Evolutionary conservation across 1,140 invertebrate genomes (phyloP).

Genomic region (Heliconius melpomene): DNA sequence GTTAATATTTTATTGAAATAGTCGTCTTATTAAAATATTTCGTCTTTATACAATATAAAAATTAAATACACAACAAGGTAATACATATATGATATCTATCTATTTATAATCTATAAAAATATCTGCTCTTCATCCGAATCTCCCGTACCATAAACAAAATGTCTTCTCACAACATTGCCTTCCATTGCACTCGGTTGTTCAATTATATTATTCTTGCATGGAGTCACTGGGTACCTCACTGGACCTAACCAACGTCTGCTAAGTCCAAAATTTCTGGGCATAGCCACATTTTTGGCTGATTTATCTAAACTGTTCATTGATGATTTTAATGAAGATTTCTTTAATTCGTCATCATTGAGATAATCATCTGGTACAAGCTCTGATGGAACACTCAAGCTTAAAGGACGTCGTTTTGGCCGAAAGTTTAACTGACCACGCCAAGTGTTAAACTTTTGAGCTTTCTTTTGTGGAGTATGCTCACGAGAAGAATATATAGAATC

Average conservation of each 20-base stretch:
- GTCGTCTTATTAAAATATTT: not conserved
- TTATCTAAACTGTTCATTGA: constrained; percentile 70
- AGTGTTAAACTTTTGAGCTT: constrained; percentile 63
- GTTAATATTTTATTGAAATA: not conserved
- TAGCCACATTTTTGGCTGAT: constrained; percentile 69
- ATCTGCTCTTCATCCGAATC: constrained; percentile 80
- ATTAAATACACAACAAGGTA: not conserved
- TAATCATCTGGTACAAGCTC: constrained; percentile 69
- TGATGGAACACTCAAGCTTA: constrained; percentile 75
- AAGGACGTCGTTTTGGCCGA: constrained; percentile 66
- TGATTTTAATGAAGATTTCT: constrained; percentile 65
- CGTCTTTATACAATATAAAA: constrained; percentile 9
- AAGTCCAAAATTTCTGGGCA: constrained; percentile 80
- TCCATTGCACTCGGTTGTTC: constrained; percentile 57
- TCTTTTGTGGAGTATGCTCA: constrained; percentile 70
- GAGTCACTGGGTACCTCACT: constrained; percentile 83
- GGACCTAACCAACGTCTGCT: constrained; percentile 82
- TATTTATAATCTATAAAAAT: constrained; percentile 69
- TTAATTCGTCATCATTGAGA: constrained; percentile 53
- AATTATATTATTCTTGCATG: constrained; percentile 71
- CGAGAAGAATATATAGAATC: constrained; percentile 57
- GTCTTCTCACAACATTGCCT: constrained; percentile 61
- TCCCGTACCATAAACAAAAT: constrained; percentile 76
- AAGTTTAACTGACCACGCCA: constrained; percentile 56
- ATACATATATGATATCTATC: not conserved